A percentile compares a stretch with the other conserved stretches of the same genome.
These are phyloP conservation scores for Orthosia incerta DNA, from an alignment of 2,888 invertebrate species.

Conservation along the genomic window DNA sequence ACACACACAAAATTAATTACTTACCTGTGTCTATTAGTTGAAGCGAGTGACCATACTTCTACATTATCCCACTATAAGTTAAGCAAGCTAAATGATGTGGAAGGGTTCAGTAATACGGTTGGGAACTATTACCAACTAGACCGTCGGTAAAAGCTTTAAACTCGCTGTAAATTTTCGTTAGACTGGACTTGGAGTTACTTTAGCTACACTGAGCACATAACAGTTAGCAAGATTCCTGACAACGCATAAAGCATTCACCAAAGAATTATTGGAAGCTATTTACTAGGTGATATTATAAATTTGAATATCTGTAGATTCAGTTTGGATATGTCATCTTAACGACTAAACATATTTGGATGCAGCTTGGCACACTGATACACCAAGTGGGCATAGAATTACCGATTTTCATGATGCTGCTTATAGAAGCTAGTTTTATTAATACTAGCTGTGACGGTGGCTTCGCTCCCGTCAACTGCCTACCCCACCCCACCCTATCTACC, in stretches of 20 bases:
- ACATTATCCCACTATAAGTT: neutral
- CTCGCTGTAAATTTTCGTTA: constrained; percentile 18
- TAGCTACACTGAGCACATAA: neutral
- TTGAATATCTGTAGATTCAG: too few species aligned
- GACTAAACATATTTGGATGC: too few species aligned
- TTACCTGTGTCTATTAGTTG: neutral
- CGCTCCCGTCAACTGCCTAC: too few species aligned
- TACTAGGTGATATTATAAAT: too few species aligned
- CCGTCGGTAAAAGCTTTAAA: constrained; percentile 1
- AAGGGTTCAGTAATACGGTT: constrained; percentile 26
- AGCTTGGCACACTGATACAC: too few species aligned
- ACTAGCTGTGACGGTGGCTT: too few species aligned
- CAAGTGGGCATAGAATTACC: too few species aligned
- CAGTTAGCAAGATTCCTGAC: neutral
- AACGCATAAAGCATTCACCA: neutral
- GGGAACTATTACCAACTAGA: constrained; percentile 23
- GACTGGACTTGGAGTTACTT: constrained; percentile 9
- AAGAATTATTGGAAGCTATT: neutral
- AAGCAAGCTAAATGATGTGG: constrained; percentile 4
- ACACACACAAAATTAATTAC: neutral
- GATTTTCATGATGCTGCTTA: too few species aligned
- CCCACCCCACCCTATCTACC: too few species aligned
- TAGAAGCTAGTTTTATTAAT: too few species aligned
- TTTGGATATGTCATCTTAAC: too few species aligned
- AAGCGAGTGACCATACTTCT: neutral